Base-by-base conservation (phyloP, 2,888 invertebrate genomes). In the Drosophila atroscutellata region DNA sequence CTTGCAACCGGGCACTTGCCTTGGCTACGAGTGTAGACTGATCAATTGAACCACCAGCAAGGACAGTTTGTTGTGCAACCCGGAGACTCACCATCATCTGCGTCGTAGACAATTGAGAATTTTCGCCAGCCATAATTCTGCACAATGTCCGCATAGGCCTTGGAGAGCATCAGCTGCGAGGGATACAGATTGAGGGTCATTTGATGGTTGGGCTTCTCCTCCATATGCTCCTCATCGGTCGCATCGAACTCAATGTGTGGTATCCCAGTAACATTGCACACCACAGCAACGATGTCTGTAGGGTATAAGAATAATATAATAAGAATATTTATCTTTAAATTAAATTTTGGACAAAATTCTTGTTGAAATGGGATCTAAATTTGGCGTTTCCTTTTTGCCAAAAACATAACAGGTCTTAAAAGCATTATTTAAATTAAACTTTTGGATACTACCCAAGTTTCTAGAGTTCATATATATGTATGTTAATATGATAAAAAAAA, bases 31-130 rank as follows among this genome's bases (percentile, higher is more conserved):
- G n/a, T 5, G 36, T 7, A 28, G 1, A 26, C 26, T 18, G n/a
- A 20, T 26, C 8, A 34, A 11, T 3, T 52, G 1, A 52, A n/a
- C 1, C n/a, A 20, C 42, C n/a, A 20, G n/a, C 42, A 20, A 6
- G 15, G 20, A 20, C 20, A 45, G 3, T 20, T 20, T 3, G 15
- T 45, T 8, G 2, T 4, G 8, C 45, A 45, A 15, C 26, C 0
- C 20, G 2, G 15, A n/a, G 0, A 24, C 80, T 77, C 81, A 95
- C 97, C 96, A 91, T 96, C 96, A 88, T 96, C 96, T 91, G 95
- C 96, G 93, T 98, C 97, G 91, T 97, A 98, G 59, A 98, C 94
- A 42, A 97, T 95, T 8, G 97, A 96, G 86, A 97, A 97, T 77
- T 94, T 94, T 80, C 95, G 95, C 98, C 98, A 98, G 77, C 95